phyloP scores from a whole-genome alignment of 2,113 vertebrate genomes.

The Rhynchopsitta pachyrhyncha region DNA sequence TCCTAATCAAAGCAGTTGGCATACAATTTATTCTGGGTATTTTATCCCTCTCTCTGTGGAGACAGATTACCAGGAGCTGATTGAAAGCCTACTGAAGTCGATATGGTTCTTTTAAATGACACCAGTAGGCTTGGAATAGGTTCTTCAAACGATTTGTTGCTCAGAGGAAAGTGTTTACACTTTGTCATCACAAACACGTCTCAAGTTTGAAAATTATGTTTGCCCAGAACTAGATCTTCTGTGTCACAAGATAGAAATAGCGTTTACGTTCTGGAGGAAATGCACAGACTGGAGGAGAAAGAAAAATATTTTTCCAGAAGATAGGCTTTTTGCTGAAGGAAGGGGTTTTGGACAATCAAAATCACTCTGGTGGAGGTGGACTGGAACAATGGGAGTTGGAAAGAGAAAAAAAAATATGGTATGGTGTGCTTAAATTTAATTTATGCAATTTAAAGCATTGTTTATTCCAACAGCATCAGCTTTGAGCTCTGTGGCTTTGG shows the following conservation, averaged over 20 bases:
- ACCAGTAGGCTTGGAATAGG: background rate
- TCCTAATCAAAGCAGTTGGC: background rate
- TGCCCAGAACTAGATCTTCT: background rate
- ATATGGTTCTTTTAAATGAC: background rate
- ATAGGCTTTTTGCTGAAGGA: background rate
- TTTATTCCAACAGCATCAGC: background rate
- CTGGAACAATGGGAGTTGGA: background rate
- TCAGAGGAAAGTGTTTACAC: conserved; percentile 6
- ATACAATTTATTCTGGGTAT: background rate
- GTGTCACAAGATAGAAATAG: background rate
- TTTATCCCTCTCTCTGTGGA: background rate
- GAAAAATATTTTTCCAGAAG: background rate
- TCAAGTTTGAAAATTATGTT: background rate
- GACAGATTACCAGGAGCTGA: background rate
- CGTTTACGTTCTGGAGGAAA: background rate
- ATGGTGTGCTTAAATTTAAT: background rate
- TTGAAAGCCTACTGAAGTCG: background rate
- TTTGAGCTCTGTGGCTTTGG: background rate
- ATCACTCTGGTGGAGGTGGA: background rate
- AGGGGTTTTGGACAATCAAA: background rate
- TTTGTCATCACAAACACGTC: conserved; percentile 12
- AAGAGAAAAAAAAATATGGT: background rate
- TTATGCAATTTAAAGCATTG: background rate
- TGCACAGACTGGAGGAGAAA: background rate
- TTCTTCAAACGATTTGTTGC: conserved; percentile 17